A percentile compares a stretch with the other conserved stretches of the same genome.
Conservation (phyloP, 2,888 invertebrate genomes). For the Drosophila paranaensis region DNA sequence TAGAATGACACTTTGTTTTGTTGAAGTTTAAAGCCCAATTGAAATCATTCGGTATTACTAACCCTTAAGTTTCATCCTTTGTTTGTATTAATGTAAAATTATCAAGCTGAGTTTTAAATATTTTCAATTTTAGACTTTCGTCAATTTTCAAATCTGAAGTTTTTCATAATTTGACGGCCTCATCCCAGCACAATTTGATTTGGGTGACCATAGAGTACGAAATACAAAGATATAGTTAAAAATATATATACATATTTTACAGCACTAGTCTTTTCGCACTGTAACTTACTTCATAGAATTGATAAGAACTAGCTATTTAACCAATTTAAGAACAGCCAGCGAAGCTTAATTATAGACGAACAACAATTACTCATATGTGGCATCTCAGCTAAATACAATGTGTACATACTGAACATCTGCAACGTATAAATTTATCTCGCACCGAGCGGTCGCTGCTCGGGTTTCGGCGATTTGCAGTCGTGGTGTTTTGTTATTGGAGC, state of each 20-base stretch:
- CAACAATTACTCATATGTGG: constrained; percentile 8
- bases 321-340: constrained; percentile 41
- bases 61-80: neutral
- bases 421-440: constrained; percentile 17
- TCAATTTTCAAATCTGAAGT: neutral
- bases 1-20: constrained; percentile 15
- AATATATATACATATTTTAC: constrained; percentile 22
- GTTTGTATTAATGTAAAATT: neutral
- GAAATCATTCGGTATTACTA: neutral
- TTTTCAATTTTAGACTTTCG: neutral
- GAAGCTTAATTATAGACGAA: constrained; percentile 12
- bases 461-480: constrained; percentile 66
- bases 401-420: constrained; percentile 15
- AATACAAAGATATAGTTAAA: constrained; percentile 10
- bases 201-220: constrained; percentile 31
- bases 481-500: constrained; percentile 76
- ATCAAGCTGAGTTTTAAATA: neutral
- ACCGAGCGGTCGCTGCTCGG: constrained; percentile 26
- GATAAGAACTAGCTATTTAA: constrained; percentile 49
- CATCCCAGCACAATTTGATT: constrained; percentile 2
- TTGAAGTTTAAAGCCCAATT: neutral
- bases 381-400: constrained; percentile 18
- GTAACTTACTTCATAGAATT: constrained; percentile 40
- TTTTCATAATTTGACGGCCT: constrained; percentile 5
- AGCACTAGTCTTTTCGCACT: constrained; percentile 54